Conservation (phyloP, 2,797 vertebrate species). For the Yasuhikotakia modesta region DNA sequence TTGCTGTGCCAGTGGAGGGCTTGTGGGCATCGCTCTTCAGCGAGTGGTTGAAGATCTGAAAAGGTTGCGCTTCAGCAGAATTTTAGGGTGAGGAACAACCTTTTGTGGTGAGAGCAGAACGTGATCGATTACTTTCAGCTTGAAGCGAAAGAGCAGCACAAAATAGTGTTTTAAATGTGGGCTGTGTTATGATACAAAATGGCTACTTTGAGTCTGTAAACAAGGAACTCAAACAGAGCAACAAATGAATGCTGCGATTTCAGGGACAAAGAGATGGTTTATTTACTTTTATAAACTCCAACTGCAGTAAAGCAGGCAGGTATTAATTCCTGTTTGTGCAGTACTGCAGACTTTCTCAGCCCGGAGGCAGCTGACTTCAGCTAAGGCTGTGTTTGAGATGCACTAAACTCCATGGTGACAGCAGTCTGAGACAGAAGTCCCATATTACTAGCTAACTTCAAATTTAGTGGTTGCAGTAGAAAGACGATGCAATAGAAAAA, state of each 20-base stretch:
- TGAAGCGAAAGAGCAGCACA: conserved; percentile 13
- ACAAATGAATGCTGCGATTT: not conserved
- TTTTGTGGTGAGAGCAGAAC: conserved; percentile 14
- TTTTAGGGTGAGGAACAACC: conserved; percentile 17
- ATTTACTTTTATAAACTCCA: conserved; percentile 26
- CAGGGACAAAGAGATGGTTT: conserved; percentile 9
- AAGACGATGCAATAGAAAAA: not conserved
- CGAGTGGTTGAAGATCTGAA: conserved; percentile 16
- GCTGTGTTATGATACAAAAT: not conserved
- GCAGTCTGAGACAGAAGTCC: not conserved
- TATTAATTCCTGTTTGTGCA: conserved; percentile 50
- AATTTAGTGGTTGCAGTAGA: not conserved
- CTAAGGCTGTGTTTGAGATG: conserved; percentile 16
- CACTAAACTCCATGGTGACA: conserved; percentile 11
- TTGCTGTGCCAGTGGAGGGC: conserved; percentile 47
- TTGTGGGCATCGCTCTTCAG: not conserved
- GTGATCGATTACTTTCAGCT: conserved; percentile 13
- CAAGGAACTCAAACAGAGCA: not conserved
- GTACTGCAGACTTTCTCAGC: conserved; percentile 35
- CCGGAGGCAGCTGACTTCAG: conserved; percentile 26
- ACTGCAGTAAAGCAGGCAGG: not conserved
- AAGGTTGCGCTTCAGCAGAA: conserved; percentile 20
- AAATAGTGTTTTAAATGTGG: conserved; percentile 12
- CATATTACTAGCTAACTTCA: conserved; percentile 1
- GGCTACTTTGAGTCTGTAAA: conserved; percentile 6